A percentile compares a stretch with the other conserved stretches of the same genome.
Conservation (phyloP, 2,113 vertebrate genomes). For the Alligator mississippiensis region DNA sequence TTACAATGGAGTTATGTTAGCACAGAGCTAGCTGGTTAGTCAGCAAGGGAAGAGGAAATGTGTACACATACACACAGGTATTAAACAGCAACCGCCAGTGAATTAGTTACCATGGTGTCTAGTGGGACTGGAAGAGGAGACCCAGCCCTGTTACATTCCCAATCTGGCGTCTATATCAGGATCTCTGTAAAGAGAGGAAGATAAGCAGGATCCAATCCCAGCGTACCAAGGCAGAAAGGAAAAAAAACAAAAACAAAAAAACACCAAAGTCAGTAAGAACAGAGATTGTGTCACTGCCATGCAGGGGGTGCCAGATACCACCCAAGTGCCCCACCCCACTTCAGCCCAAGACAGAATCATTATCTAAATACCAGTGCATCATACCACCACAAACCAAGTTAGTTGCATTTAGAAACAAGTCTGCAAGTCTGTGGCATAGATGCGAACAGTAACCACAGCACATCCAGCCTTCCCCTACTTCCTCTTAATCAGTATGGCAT, state of each 20-base stretch:
- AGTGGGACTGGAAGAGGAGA: constrained; percentile 77
- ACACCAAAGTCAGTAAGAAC: constrained; percentile 65
- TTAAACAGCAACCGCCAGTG: constrained; percentile 68
- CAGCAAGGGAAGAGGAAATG: constrained; percentile 58
- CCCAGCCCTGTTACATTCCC: constrained; percentile 77
- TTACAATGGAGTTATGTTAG: constrained; percentile 49
- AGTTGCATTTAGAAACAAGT: constrained; percentile 50
- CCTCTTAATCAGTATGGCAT: constrained; percentile 28
- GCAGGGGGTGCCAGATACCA: constrained; percentile 59
- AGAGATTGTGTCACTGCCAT: constrained; percentile 57
- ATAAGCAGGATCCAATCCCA: constrained; percentile 76
- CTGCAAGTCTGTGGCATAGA: not conserved
- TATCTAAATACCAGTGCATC: constrained; percentile 48
- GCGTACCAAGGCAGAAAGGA: constrained; percentile 69
- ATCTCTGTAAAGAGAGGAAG: constrained; percentile 80
- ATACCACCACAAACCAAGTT: constrained; percentile 44
- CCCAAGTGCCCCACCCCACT: constrained; percentile 14
- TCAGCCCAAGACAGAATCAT: constrained; percentile 52
- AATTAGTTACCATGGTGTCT: constrained; percentile 84
- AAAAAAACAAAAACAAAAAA: constrained; percentile 19
- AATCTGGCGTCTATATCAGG: constrained; percentile 79
- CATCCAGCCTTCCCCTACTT: not conserved
- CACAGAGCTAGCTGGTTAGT: constrained; percentile 60
- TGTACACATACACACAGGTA: constrained; percentile 57
- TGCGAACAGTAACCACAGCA: not conserved